A percentile compares a stretch with the other conserved stretches of the same genome.
Evolutionary conservation across 2,888 invertebrate species (phyloP).

Genomic region (Xestia sexstrigata): DNA sequence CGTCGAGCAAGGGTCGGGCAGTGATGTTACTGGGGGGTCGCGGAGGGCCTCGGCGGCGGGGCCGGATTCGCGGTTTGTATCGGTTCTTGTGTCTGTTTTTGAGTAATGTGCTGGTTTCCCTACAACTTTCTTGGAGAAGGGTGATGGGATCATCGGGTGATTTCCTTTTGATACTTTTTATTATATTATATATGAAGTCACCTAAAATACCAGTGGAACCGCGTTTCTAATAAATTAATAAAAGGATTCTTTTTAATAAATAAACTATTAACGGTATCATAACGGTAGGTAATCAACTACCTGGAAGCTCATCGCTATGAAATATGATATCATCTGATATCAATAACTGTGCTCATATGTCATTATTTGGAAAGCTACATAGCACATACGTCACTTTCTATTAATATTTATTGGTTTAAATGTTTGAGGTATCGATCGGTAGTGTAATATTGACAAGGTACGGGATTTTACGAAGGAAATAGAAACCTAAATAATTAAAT

Average conservation of each 20-base stretch:
- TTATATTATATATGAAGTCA: too few relatives aligned
- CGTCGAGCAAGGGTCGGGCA: too few relatives aligned
- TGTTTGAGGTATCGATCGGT: conserved; percentile 25
- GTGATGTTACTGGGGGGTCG: too few relatives aligned
- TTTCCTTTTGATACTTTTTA: too few relatives aligned
- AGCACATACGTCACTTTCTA: conserved; percentile 54
- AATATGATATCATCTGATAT: conserved; percentile 54
- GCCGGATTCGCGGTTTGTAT: too few relatives aligned
- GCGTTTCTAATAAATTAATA: neutral
- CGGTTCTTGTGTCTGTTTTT: too few relatives aligned
- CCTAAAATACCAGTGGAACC: neutral
- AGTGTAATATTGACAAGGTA: conserved; percentile 7
- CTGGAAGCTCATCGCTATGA: conserved; percentile 44
- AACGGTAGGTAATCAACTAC: conserved; percentile 19
- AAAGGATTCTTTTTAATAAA: conserved; percentile 14
- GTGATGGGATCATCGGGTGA: too few relatives aligned
- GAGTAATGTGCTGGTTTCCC: too few relatives aligned
- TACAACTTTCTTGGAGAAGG: too few relatives aligned
- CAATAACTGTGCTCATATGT: conserved; percentile 38
- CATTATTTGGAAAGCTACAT: conserved; percentile 53
- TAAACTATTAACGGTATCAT: conserved; percentile 3
- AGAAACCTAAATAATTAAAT: too few relatives aligned
- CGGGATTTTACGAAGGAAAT: neutral
- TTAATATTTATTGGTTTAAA: conserved; percentile 53
- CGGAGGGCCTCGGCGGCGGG: too few relatives aligned